Evolutionary conservation across 2,797 vertebrate genomes (phyloP), one percentile per base, ranked within the genome.

Genomic region (Notamacropus eugenii): DNA sequence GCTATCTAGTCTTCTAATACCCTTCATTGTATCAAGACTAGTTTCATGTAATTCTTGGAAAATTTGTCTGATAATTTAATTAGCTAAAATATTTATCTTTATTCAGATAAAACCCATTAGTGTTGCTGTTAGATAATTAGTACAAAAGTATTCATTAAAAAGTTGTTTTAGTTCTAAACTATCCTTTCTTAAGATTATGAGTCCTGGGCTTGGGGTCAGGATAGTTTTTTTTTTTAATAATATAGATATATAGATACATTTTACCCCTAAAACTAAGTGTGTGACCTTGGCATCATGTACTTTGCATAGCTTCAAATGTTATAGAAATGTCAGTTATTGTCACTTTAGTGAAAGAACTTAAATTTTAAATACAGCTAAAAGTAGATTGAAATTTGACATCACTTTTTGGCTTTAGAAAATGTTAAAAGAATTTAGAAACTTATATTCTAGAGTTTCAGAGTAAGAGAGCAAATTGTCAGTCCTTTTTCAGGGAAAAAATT

Each of bases 81-180:
- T 59, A n/a, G 93, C 93, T 5, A 93, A 94, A n/a, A 92, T 93
- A 95, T 90, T 96, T 96, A 54, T 96, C 91, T 94, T 96, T n/a
- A 52, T 59, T 95, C 97, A 92, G 96, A 92, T 91, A 95, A 95
- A 93, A 93, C 91, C 97, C 94, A 93, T 95, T 95, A 95, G 91
- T 96, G n/a, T 96, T 97, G 97, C 95, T 54, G n/a, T 96, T 95
- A 94, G 95, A 59, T 95, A 95, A 55, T 96, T 95, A 91, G 95
- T 95, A 95, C 96, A 93, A 96, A 97, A 95, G 91, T 96, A 54
- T 24, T 87, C 54, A 91, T 96, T 62, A 95, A 54, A 40, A 96
- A 93, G 95, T 67, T 31, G 67, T 94, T 98, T 92, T 97, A 90
- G 67, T 93, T 54, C 92, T 62, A 94, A 92, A 31, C 29, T 58